A percentile compares a stretch with the other conserved stretches of the same genome.
Evolutionary conservation across 2,113 vertebrate species (phyloP).

Genomic region (Acrocephalus kingi): DNA sequence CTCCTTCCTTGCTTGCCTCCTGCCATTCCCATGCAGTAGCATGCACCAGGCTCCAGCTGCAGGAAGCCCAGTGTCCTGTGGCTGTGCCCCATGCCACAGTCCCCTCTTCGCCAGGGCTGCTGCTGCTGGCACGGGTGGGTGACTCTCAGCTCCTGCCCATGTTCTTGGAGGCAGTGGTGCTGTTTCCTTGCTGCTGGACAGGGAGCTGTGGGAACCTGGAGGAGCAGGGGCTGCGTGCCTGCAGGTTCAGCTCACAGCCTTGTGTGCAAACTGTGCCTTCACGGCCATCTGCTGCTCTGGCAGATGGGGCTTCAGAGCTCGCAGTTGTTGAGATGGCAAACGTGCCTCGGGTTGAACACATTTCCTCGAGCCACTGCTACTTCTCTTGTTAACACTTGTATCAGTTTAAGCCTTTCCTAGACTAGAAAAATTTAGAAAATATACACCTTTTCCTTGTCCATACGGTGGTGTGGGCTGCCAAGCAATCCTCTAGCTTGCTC

Average conservation of each 20-base stretch:
- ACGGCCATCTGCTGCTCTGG: background rate
- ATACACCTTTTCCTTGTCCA: background rate
- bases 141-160: fast-evolving
- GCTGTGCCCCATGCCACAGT: background rate
- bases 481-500: background rate
- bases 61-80: fast-evolving
- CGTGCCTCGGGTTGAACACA: fast-evolving
- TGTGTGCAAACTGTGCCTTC: background rate
- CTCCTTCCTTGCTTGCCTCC: background rate
- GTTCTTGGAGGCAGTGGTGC: background rate
- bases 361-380: background rate
- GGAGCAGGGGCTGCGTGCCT: background rate
- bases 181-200: background rate
- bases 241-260: background rate
- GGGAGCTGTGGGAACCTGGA: background rate
- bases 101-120: background rate
- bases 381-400: background rate
- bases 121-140: fast-evolving
- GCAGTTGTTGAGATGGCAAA: fast-evolving
- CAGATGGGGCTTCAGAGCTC: background rate
- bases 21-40: background rate
- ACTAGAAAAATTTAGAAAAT: background rate
- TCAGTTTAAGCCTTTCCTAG: background rate
- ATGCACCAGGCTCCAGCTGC: fast-evolving
- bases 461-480: background rate